Evolutionary conservation across 2,888 invertebrate genomes (phyloP), one percentile per base, ranked within the genome.

Genomic region (Myathropa florea): DNA sequence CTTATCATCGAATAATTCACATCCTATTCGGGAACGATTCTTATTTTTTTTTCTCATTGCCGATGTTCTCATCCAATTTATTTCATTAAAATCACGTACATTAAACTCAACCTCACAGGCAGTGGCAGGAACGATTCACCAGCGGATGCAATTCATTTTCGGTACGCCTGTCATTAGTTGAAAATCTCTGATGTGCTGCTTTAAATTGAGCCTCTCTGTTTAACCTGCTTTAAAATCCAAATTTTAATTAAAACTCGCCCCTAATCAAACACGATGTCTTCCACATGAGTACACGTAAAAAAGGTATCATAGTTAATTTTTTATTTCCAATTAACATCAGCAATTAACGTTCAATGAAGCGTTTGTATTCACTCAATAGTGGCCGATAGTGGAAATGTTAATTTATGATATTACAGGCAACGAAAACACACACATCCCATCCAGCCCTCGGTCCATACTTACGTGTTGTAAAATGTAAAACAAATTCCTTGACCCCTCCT

Each of bases 311-410:
- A 21, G 30, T 55, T 53, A 21, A 24, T 57, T 57, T 57, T 57
- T 57, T n/a, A n/a, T n/a, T 57, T 2, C 57, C 53, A 55, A 26
- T 12, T 28, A 53, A 65, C n/a, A n/a, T n/a, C n/a, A 28, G 46
- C 26, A 65, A 65, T 65, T 65, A 65, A 53, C 65, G 14, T n/a
- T 24, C 26, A 65, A 53, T 65, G 26, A 53, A 65, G 23, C n/a
- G 39, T 14, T 18, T 18, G 18, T 18, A 46, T 18, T 4, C 46
- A 46, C 46, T 46, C 46, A 18, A 7, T 18, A 4, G 6, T 2
- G 46, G 18, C 18, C 9, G 46, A 46, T 46, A 18, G 4, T 18
- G 46, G 18, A 46, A 46, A 46, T 46, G 46, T 46, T 46, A 46
- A 46, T 46, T 46, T 46, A 4, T 46, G 46, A 46, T 18, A 46